phyloP scores from a whole-genome alignment of 53 echinoderm and acorn worm genomes.

The Astropecten irregularis region DNA sequence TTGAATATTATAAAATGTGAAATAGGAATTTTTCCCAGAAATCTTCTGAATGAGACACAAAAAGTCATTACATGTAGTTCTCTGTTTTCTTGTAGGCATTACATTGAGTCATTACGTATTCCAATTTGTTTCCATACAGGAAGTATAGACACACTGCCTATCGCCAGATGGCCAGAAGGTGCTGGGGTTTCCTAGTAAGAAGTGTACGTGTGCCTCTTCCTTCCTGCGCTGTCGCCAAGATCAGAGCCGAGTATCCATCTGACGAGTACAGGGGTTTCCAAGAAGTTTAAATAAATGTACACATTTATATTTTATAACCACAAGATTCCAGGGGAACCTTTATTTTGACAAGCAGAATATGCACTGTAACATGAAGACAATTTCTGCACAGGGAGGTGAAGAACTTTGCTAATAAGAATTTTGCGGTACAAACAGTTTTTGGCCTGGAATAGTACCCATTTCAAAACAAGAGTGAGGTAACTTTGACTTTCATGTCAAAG shows the following conservation, averaged over 20 bases:
- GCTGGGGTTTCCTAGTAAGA: conserved; percentile 23
- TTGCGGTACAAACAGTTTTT: no score
- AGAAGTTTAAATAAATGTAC: neutral
- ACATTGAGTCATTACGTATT: neutral
- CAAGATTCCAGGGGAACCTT: no score
- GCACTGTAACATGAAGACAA: no score
- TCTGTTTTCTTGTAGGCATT: neutral
- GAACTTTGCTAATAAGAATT: no score
- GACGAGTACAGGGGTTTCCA: conserved; percentile 18
- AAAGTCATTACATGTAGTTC: neutral
- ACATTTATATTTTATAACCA: no score
- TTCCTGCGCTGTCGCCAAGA: conserved; percentile 15
- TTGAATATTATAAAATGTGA: neutral
- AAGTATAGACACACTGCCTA: conserved; percentile 29
- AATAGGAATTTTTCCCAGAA: neutral
- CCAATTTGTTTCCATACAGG: neutral
- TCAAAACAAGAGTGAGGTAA: no score
- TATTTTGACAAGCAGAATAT: no score
- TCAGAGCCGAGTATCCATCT: conserved; percentile 13
- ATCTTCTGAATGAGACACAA: neutral
- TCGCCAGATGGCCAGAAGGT: conserved; percentile 45
- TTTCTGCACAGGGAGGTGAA: no score
- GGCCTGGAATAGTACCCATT: no score
- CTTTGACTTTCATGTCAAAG: no score
- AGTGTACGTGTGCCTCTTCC: conserved; percentile 30